Evolutionary conservation across 2,797 vertebrate genomes (phyloP), one percentile per base, ranked within the genome.

Genomic region (Bryconaethiops microstoma): DNA sequence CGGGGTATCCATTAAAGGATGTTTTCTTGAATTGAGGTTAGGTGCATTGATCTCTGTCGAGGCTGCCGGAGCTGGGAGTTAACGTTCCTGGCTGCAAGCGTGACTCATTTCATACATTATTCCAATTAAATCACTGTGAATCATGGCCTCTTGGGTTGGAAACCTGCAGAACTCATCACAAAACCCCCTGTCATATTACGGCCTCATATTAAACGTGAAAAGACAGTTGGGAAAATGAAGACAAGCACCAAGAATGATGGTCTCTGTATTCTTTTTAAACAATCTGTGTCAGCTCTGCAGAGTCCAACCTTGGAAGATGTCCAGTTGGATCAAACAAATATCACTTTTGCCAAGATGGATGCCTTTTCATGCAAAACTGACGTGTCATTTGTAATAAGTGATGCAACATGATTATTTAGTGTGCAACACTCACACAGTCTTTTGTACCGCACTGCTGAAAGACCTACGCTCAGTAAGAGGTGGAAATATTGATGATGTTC

Each of bases 11-110:
- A 94, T 95, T 95, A 95, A 93, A 93, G 91, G 92, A 94, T 94
- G 93, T 94, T 94, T 94, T 93, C 92, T 93, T 93, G 92, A 93
- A 93, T 93, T 92, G 93, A 93, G 94, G 94, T 95, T 94, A 94
- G 92, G 92, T 91, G 92, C 93, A 95, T 95, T 94, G 94, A 95
- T 95, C 94, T 95, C 92, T 93, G 93, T 93, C 91, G 89, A 93
- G 91, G 89, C 90, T 88, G 90, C 89, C 88, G 88, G 90, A 90
- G 92, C 92, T 88, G 90, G 92, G 92, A 94, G 90, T 92, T 93
- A 92, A 91, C 90, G 88, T 92, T 94, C 90, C 88, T 86, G 88
- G 88, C 89, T 93, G 92, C 81, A 86, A 91, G 90, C 90, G 87
- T 90, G 90, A 92, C 92, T 94, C 91, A 93, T 94, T 95, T 93